Evolutionary conservation across 2,888 invertebrate genomes (phyloP), one percentile per base, ranked within the genome.

Genomic region (Gastrophysa polygoni): DNA sequence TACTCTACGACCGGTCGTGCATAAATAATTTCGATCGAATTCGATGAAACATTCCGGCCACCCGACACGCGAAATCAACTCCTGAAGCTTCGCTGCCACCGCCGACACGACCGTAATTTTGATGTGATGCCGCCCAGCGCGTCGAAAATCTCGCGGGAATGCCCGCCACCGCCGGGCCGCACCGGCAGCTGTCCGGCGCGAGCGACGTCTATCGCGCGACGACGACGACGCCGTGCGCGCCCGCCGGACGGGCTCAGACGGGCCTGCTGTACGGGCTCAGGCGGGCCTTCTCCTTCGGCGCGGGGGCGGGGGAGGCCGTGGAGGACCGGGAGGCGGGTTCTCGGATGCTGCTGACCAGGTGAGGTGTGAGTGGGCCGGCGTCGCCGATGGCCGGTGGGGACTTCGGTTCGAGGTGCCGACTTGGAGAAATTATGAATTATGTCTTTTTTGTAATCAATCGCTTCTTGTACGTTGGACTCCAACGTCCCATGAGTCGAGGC

Each of bases 131-230:
- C 38, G 38, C 38, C 38, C 38, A 32, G 32, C n/a, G n/a, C n/a
- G n/a, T n/a, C n/a, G n/a, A n/a, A n/a, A n/a, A n/a, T n/a, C n/a
- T n/a, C n/a, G n/a, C n/a, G n/a, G n/a, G n/a, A n/a, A n/a, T n/a
- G n/a, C n/a, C 32, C 11, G 32, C 32, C 32, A 5, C 11, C 6
- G 29, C 86, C 80, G 86, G 87, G 81, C 86, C 87, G 78, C 88
- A 88, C 83, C 85, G 85, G 74, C 86, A 85, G 75, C 82, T 88
- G 77, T 71, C 68, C 61, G 71, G 71, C 57, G 57, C 73, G 67
- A 70, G 69, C 65, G 87, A 86, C 77, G 84, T 87, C 79, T 89
- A 89, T 84, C 85, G 85, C 76, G 84, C 85, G 75, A 88, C 89
- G 50, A 88, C 88, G 56, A 80, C 85, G 70, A 84, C 75, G 51